These are phyloP conservation scores for Sus scrofa DNA, from an alignment of 2,113 vertebrate genomes.

Conservation along the genomic window DNA sequence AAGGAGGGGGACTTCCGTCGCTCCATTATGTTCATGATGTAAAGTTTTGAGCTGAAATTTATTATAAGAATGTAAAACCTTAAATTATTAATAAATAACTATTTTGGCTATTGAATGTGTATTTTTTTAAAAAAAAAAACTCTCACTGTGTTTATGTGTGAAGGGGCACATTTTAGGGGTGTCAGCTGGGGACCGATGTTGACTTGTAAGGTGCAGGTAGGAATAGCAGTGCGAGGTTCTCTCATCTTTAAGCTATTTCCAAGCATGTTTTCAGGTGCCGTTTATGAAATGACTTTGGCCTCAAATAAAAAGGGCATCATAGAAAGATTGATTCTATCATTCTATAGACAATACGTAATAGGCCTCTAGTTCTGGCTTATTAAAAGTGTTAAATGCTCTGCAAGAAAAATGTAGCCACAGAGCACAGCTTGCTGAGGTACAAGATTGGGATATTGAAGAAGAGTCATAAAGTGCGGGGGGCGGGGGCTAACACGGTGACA, in stretches of 20 bases:
- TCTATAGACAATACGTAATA: not conserved
- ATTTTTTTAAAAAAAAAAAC: constrained; percentile 69
- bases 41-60: constrained; percentile 90
- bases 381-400: not conserved
- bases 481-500: not conserved
- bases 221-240: not conserved
- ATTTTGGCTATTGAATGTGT: constrained; percentile 96
- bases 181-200: not conserved
- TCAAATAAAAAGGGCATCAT: not conserved
- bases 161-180: not conserved
- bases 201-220: not conserved
- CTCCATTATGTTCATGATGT: constrained; percentile 82
- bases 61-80: constrained; percentile 97
- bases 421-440: not conserved
- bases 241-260: not conserved
- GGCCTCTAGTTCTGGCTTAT: not conserved
- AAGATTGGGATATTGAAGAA: not conserved
- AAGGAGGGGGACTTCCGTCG: constrained; percentile 87
- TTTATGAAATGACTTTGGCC: constrained; percentile 8
- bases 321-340: not conserved
- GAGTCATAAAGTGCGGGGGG: not conserved
- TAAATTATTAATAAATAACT: constrained; percentile 99
- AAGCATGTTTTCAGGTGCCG: constrained; percentile 1
- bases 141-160: not conserved
- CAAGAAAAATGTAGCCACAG: not conserved